These are phyloP conservation scores for Thymallus thymallus DNA, from an alignment of 2,113 vertebrate genomes.

Conservation along the genomic window DNA sequence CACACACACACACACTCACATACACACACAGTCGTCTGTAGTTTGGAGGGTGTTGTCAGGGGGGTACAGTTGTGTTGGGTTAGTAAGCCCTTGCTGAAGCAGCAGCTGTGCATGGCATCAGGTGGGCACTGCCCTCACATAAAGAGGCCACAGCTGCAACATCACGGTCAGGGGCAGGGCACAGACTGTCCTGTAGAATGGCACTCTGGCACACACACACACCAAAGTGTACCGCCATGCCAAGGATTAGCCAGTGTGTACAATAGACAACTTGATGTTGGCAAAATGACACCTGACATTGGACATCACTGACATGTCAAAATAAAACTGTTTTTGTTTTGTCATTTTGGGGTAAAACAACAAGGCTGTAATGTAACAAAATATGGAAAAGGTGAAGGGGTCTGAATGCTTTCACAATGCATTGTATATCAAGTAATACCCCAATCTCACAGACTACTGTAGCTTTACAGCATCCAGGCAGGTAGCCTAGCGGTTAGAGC, in stretches of 20 bases:
- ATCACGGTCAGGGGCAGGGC: constrained; percentile 17
- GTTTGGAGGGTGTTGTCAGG: neutral
- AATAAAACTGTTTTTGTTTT: too few relatives aligned
- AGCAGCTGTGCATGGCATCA: constrained; percentile 10
- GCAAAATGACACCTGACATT: constrained; percentile 62
- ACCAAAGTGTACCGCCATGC: constrained; percentile 43
- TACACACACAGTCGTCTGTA: constrained; percentile 1
- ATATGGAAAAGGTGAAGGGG: too few relatives aligned
- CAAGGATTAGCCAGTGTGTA: constrained; percentile 44
- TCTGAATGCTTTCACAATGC: too few relatives aligned
- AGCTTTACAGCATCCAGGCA: neutral
- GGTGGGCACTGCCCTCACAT: constrained; percentile 11
- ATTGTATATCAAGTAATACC: constrained; percentile 50
- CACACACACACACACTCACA: neutral
- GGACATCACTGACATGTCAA: constrained; percentile 35
- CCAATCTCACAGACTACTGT: constrained; percentile 37
- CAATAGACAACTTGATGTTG: constrained; percentile 46
- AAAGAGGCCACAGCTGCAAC: constrained; percentile 48
- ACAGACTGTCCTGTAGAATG: neutral
- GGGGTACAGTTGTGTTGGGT: neutral
- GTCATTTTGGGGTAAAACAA: too few relatives aligned
- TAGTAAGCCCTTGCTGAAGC: neutral
- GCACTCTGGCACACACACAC: constrained; percentile 25
- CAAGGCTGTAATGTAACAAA: too few relatives aligned
- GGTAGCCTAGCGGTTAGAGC: too few relatives aligned